Percentiles rank a stretch among this genome's conserved stretches.
Conservation (phyloP, 2,113 vertebrate genomes). For the Hippocampus comes region DNA sequence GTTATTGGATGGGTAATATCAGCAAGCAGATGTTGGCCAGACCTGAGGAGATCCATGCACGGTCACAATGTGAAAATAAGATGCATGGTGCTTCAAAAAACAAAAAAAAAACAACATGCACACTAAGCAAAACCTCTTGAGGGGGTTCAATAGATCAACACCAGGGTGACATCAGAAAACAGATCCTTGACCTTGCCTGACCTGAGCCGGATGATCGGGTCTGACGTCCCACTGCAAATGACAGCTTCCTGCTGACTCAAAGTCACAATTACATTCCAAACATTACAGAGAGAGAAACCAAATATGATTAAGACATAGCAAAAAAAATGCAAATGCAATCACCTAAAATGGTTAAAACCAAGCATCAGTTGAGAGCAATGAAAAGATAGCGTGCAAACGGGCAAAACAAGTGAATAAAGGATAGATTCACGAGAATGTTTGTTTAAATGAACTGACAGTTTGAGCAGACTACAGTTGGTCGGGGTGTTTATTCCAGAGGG, state of each 20-base stretch:
- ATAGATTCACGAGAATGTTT: too few species aligned
- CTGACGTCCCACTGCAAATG: not conserved
- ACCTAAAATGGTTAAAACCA: too few species aligned
- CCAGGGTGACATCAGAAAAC: conserved; percentile 23
- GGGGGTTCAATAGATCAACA: conserved; percentile 24
- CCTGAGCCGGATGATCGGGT: conserved; percentile 10
- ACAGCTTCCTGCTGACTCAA: conserved; percentile 15
- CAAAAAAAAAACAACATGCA: conserved; percentile 14
- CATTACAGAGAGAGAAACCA: too few species aligned
- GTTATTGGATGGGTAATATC: not conserved
- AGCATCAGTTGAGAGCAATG: too few species aligned
- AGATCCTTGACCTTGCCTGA: not conserved
- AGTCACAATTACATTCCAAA: not conserved
- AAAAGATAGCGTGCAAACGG: too few species aligned
- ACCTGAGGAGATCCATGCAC: conserved; percentile 21
- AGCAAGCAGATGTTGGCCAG: conserved; percentile 5
- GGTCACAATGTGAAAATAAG: conserved; percentile 14
- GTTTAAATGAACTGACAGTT: too few species aligned
- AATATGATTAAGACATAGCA: too few species aligned
- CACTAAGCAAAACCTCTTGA: conserved; percentile 37
- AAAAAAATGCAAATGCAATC: too few species aligned
- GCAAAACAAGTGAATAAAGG: too few species aligned
- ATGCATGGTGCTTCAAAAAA: conserved; percentile 31
- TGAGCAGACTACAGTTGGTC: too few species aligned
- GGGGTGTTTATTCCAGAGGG: too few species aligned